Evolutionary conservation across 92 coral and sea anemone species (phyloP).

Genomic region (Actinostola sp.): DNA sequence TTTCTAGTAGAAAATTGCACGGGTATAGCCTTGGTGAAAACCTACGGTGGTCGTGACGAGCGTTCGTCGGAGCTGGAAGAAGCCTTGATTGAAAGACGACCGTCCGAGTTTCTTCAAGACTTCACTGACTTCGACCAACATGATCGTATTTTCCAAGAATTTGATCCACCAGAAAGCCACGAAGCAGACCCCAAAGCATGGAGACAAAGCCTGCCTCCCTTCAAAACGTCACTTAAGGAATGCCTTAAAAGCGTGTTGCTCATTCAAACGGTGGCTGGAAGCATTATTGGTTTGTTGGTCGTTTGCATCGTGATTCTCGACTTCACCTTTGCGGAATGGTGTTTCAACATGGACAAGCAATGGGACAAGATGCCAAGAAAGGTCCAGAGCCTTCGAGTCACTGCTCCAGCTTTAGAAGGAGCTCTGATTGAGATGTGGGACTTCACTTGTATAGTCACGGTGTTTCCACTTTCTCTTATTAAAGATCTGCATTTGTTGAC

Average conservation of each 20-base stretch:
- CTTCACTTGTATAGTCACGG: conserved; percentile 39
- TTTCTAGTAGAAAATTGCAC: conserved; percentile 29
- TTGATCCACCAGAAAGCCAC: conserved; percentile 36
- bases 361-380: conserved; percentile 54
- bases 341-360: conserved; percentile 39
- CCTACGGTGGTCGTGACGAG: neutral
- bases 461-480: conserved; percentile 48
- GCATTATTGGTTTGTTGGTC: conserved; percentile 37
- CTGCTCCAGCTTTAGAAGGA: conserved; percentile 51
- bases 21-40: neutral
- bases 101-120: conserved; percentile 8
- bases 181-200: conserved; percentile 46
- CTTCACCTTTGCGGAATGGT: conserved; percentile 62
- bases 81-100: neutral
- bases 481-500: conserved; percentile 58
- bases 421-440: conserved; percentile 62
- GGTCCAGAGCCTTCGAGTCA: conserved; percentile 68
- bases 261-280: conserved; percentile 47
- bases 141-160: conserved; percentile 65
- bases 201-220: conserved; percentile 40
- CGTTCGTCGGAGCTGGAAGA: neutral
- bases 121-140: conserved; percentile 45
- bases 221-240: conserved; percentile 23
- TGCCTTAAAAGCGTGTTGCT: conserved; percentile 33
- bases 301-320: conserved; percentile 47